These are phyloP conservation scores for Anabas testudineus DNA, from an alignment of 2,797 vertebrate species.

Conservation along the genomic window DNA sequence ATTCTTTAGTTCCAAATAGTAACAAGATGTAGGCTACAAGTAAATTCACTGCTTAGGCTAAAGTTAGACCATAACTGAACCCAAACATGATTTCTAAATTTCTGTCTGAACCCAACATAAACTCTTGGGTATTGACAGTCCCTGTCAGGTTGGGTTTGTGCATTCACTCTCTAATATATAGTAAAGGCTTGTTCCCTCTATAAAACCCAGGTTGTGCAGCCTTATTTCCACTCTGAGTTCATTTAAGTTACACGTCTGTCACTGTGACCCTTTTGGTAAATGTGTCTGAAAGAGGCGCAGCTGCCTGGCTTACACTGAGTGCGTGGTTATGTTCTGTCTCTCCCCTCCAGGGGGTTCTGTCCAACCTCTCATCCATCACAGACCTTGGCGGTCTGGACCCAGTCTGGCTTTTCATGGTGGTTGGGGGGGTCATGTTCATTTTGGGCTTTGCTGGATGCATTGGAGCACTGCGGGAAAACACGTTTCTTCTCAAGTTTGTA, in stretches of 20 bases:
- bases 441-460: constrained; percentile 98
- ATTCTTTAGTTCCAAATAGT: no score
- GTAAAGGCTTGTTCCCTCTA: no score
- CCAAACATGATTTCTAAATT: no score
- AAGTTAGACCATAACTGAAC: no score
- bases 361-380: constrained; percentile 98
- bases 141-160: no score
- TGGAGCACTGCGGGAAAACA: constrained; percentile 95
- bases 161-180: no score
- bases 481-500: constrained; percentile 97
- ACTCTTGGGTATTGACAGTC: no score
- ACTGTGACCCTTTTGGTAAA: neutral
- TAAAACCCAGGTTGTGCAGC: no score
- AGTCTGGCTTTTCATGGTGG: constrained; percentile 97
- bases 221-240: no score
- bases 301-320: neutral
- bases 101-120: no score
- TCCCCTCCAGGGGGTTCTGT: constrained; percentile 91
- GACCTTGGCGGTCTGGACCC: constrained; percentile 97
- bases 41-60: no score
- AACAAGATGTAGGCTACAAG: no score
- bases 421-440: constrained; percentile 97
- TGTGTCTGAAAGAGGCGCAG: neutral
- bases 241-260: neutral
- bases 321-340: constrained; percentile 3